Evolutionary conservation across 92 coral and sea anemone genomes (phyloP).

Genomic region (Parazoanthus atlanticus): DNA sequence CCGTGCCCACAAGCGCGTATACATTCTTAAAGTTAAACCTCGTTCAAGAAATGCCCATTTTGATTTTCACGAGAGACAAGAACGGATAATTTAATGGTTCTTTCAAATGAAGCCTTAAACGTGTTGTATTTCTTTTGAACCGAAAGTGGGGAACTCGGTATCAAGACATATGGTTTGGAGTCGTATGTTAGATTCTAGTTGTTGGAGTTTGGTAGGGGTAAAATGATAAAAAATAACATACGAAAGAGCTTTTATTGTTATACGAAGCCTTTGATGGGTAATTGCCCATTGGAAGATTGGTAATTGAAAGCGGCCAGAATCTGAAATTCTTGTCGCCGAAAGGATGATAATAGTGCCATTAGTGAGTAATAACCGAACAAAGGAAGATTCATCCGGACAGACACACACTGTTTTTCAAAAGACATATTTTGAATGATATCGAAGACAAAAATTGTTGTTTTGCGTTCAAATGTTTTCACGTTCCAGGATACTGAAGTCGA

Average conservation of each 20-base stretch:
- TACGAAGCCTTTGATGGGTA: not conserved
- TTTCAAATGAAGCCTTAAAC: not conserved
- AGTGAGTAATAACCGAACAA: conserved; percentile 14
- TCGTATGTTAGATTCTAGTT: not conserved
- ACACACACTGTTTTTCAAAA: not conserved
- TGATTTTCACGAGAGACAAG: not conserved
- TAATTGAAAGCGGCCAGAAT: conserved; percentile 9
- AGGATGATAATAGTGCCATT: conserved; percentile 1
- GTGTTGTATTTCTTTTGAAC: not conserved
- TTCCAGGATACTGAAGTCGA: not conserved
- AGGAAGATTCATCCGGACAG: not conserved
- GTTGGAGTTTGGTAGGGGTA: not conserved
- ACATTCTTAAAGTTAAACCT: not conserved
- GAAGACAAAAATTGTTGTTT: not conserved
- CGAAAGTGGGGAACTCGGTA: not conserved
- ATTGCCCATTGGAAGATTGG: not conserved
- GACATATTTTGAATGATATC: too few relatives aligned
- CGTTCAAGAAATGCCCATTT: not conserved
- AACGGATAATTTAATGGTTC: not conserved
- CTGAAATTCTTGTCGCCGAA: not conserved
- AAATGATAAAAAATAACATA: not conserved
- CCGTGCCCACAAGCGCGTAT: not conserved
- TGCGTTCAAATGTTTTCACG: not conserved
- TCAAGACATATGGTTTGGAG: not conserved
- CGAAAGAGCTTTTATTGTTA: not conserved